Evolutionary conservation across 2,888 invertebrate species (phyloP).

Genomic region (Adelognathus sp.): DNA sequence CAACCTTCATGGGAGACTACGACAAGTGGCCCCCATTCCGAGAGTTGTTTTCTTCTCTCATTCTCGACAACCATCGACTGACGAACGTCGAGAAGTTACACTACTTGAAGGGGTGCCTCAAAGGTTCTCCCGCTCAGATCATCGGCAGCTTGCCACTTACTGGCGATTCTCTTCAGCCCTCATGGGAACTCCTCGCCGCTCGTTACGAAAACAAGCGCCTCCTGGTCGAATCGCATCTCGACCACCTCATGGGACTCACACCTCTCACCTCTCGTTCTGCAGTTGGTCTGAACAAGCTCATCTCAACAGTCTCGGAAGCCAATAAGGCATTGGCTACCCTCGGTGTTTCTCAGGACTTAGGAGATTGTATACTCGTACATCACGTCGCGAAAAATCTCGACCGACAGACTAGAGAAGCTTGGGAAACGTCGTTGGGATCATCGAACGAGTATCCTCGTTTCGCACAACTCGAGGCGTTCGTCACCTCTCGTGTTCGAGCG

Average conservation of each 20-base stretch:
- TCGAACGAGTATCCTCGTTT: constrained; percentile 2
- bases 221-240: constrained; percentile 25
- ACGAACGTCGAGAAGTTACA: background rate
- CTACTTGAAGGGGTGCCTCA: constrained; percentile 5
- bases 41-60: background rate
- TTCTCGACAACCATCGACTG: background rate
- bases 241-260: background rate
- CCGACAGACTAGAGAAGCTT: constrained; percentile 8
- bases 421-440: constrained; percentile 26
- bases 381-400: constrained; percentile 17
- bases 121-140: background rate
- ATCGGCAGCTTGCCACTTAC: constrained; percentile 2
- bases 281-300: background rate
- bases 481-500: background rate
- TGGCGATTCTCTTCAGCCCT: constrained; percentile 23
- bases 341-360: background rate
- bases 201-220: constrained; percentile 26
- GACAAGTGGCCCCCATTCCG: background rate
- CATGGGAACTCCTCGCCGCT: constrained; percentile 4
- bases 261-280: background rate
- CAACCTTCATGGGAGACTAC: background rate
- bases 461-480: constrained; percentile 16
- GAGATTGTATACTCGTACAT: constrained; percentile 8
- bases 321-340: background rate
- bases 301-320: constrained; percentile 1